Evolutionary conservation across 1,140 invertebrate genomes (phyloP), one percentile per base, ranked within the genome.

Genomic region (Trachymyrmex septentrionalis): DNA sequence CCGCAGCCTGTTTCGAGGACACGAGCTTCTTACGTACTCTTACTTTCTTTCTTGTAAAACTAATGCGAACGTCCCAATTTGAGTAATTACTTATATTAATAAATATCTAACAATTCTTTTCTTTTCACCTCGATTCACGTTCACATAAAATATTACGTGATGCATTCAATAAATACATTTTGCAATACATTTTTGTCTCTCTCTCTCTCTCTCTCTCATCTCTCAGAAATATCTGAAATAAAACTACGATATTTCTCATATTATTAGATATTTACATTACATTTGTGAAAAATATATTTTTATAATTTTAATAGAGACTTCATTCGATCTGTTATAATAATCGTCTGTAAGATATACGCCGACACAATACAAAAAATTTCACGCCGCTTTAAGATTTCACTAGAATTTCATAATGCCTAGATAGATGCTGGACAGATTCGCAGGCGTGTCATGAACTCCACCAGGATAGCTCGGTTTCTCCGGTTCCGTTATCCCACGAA

Each of bases 401-500:
- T 84, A 61, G 24, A 50, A 63, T 75, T 61, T 61, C 24, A 75
- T 63, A 48, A 61, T 12, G 55, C 30, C 19, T 59, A 55, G 38
- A 61, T 38, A 34, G 24, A 61, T 50, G 38, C 21, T 24, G 53
- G 55, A 44, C 12, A 76, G 77, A 85, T 90, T 87, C 75, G 81
- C 88, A 88, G 87, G 76, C 89, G 76, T 87, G 72, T 90, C 88
- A 48, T 86, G 90, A 72, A 64, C 44, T 53, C 19, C 21, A 48
- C 19, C 21, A 48, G 55, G 34, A 73, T 76, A 66, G 66, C 86
- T 82, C 50, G 34, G 72, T 87, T 80, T 81, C 78, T 73, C 50
- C 34, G 57, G 88, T 91, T 88, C 92, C 92, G 92, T 93, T 93
- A 93, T 80, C 76, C 69, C 87, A 66, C 80, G 87, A 89, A 92